Evolutionary conservation across 2,797 vertebrate species (phyloP), one percentile per base, ranked within the genome.

Genomic region (Scolopax rusticola): DNA sequence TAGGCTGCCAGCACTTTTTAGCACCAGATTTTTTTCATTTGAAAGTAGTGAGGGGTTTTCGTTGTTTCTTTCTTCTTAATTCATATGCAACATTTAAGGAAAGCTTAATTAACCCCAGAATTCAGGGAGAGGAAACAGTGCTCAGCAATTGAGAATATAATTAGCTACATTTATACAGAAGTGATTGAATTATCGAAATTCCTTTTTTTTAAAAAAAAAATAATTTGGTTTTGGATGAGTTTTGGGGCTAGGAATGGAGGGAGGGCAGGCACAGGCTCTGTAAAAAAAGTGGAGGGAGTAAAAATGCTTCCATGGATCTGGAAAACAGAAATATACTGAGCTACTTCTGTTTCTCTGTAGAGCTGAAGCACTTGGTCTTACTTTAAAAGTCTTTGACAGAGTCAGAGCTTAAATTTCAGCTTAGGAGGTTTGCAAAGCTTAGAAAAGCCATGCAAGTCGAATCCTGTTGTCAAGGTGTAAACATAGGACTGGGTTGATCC

Each of bases 21-120:
- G 45, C 41, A 67, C 77, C 70, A 90, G 80, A 70, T 41, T 74
- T 84, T 95, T 93, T 93, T 69, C 25, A 48, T 91, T 89, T 95
- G 60, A 89, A 95, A 91, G 47, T 75, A 87, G 36, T 50, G 59
- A 86, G 67, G 40, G 23, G 0, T 19, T 81, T 41, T 79, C 70
- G 21, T 40, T 92, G 54, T 79, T 96, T 89, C 45, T 94, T 95
- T 73, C 54, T 88, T 94, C 60, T 83, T 94, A 90, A 83, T 93
- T 94, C 53, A 36, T 75, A 75, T 63, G 69, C 78, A 82, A 23
- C 70, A 61, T 82, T 93, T 87, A 90, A 90, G 57, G 71, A 92
- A 91, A 87, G 75, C 57, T 57, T 96, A 93, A 96, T 96, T 82
- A 95, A 87, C 47, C 32, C 70, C 90, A 95, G 85, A 41, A 64